Conservation (phyloP, 2,888 invertebrate species). For the Exocentrus adspersus region DNA sequence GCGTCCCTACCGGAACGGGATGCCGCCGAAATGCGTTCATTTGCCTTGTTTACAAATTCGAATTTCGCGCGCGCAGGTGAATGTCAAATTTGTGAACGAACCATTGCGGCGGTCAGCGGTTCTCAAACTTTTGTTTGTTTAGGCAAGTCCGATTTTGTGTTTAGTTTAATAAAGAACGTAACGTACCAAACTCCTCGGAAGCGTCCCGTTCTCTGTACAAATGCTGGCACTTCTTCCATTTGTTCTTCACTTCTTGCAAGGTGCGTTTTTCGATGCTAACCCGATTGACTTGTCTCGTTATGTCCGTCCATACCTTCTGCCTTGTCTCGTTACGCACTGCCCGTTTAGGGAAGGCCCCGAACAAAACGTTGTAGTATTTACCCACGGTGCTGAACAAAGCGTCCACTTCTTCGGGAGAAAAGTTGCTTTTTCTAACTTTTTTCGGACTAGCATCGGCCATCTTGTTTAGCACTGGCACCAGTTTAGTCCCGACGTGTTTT, state of each 20-base stretch:
- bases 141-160: no score
- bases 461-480: slow-evolving; percentile 44
- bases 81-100: slow-evolving; percentile 36
- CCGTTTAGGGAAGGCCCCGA: slow-evolving; percentile 49
- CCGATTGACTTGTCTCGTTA: slow-evolving; percentile 52
- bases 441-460: slow-evolving; percentile 46
- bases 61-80: slow-evolving; percentile 30
- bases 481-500: no score
- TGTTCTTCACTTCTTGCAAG: slow-evolving; percentile 55
- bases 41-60: slow-evolving; percentile 35
- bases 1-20: no score
- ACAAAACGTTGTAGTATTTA: slow-evolving; percentile 50
- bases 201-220: slow-evolving; percentile 42
- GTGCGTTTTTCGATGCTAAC: slow-evolving; percentile 54
- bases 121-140: slow-evolving; percentile 18
- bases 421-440: slow-evolving; percentile 54
- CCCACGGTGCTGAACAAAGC: slow-evolving; percentile 48
- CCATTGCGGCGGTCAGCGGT: slow-evolving; percentile 38
- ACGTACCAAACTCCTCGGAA: slow-evolving; percentile 48
- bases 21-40: slow-evolving; percentile 24
- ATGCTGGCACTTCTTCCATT: slow-evolving; percentile 56
- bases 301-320: slow-evolving; percentile 53
- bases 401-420: slow-evolving; percentile 53
- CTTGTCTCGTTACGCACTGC: slow-evolving; percentile 47
- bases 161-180: no score